Percentiles rank a stretch among this genome's conserved stretches.
phyloP scores from a whole-genome alignment of 2,113 vertebrate species.

The Herpailurus yagouaroundi region DNA sequence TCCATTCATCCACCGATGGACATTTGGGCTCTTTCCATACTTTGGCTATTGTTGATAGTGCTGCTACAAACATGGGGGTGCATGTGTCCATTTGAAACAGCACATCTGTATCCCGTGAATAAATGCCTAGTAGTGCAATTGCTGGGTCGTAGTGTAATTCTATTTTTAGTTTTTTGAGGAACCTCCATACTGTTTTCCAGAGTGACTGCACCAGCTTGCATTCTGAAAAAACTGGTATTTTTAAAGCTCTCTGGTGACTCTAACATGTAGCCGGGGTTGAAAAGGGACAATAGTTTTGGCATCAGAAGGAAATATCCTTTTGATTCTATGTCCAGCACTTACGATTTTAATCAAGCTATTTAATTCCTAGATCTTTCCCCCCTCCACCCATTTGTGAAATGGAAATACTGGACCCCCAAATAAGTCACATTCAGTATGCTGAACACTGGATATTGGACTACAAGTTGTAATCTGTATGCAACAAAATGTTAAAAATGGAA shows the following conservation, averaged over 20 bases:
- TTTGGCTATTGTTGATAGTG: too few species aligned
- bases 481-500: neutral
- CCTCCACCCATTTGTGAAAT: neutral
- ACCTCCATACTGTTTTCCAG: too few species aligned
- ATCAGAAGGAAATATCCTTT: neutral
- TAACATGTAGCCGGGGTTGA: neutral
- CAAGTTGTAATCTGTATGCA: neutral
- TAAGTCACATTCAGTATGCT: neutral
- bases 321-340: neutral
- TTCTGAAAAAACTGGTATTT: neutral
- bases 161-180: too few species aligned
- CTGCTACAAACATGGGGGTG: too few species aligned
- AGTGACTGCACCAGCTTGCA: too few species aligned
- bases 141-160: too few species aligned
- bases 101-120: too few species aligned
- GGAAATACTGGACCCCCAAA: neutral
- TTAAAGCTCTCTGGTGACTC: neutral
- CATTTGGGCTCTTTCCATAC: too few species aligned
- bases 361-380: neutral
- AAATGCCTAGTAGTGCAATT: too few species aligned
- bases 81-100: too few species aligned
- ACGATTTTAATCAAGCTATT: neutral
- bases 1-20: too few species aligned
- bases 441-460: neutral
- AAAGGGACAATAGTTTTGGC: neutral